Conservation (phyloP, 2,888 invertebrate species). For the Acleris laterana region DNA sequence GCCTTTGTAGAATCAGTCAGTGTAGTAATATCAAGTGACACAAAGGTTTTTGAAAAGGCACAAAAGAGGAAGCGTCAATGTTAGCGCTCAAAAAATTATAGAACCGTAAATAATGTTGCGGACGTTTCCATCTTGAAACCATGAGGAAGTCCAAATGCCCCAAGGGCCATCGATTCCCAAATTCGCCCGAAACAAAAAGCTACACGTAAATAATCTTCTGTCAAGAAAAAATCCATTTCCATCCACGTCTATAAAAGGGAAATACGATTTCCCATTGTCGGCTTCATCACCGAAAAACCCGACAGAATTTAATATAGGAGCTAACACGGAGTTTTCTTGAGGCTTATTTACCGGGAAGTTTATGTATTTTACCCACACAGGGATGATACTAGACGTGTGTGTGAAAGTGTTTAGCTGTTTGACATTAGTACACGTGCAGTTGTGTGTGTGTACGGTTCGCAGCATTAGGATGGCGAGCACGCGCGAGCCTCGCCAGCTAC, state of each 20-base stretch:
- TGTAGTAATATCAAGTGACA: no score
- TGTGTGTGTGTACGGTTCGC: slow-evolving; percentile 72
- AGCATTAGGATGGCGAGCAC: slow-evolving; percentile 81
- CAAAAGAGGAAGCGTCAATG: not conserved
- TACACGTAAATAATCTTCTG: slow-evolving; percentile 62
- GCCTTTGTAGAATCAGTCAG: no score
- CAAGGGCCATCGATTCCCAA: slow-evolving; percentile 10
- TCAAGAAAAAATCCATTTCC: slow-evolving; percentile 61
- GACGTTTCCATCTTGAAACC: not conserved
- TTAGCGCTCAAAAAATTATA: not conserved
- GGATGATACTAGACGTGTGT: slow-evolving; percentile 39
- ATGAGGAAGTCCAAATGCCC: slow-evolving; percentile 2
- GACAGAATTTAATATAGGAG: slow-evolving; percentile 80
- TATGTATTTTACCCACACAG: slow-evolving; percentile 71
- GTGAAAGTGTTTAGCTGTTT: slow-evolving; percentile 63
- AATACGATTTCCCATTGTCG: slow-evolving; percentile 72
- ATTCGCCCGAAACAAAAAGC: slow-evolving; percentile 42
- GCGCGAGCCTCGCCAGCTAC: slow-evolving; percentile 80
- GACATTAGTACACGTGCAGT: slow-evolving; percentile 53
- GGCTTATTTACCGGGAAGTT: slow-evolving; percentile 80
- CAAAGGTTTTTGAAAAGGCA: not conserved
- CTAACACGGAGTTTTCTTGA: slow-evolving; percentile 61
- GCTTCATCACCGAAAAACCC: slow-evolving; percentile 68
- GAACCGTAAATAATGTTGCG: not conserved
- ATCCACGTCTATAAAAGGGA: slow-evolving; percentile 59